phyloP scores from a whole-genome alignment of 2,797 vertebrate genomes.

The Erpetoichthys calabaricus region DNA sequence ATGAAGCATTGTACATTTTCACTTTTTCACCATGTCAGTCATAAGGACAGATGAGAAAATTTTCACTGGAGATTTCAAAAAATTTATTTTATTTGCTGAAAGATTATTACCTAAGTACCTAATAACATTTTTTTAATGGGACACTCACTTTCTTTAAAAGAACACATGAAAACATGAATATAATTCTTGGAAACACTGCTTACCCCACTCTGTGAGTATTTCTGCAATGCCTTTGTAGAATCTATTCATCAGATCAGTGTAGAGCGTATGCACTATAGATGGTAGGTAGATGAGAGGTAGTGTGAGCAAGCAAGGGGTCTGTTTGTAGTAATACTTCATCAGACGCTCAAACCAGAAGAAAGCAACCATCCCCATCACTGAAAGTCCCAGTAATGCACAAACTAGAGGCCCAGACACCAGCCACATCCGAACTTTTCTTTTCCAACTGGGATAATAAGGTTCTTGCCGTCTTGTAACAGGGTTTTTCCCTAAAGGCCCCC shows the following conservation, averaged over 20 bases:
- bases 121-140: no score
- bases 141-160: no score
- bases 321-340: conserved; percentile 31
- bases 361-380: conserved; percentile 48
- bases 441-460: conserved; percentile 53
- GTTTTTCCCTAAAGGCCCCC: conserved; percentile 45
- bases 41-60: no score
- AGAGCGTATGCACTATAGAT: conserved; percentile 52
- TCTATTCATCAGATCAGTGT: conserved; percentile 47
- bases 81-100: no score
- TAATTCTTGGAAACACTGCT: conserved; percentile 12
- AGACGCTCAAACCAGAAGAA: conserved; percentile 52
- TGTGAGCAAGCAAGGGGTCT: conserved; percentile 36
- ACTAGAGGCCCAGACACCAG: conserved; percentile 55
- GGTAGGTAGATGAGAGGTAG: conserved; percentile 41
- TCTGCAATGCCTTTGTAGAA: conserved; percentile 43
- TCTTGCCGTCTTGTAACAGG: conserved; percentile 49
- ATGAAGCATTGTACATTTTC: no score
- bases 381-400: conserved; percentile 46
- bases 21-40: no score
- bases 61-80: no score
- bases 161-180: no score
- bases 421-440: conserved; percentile 42
- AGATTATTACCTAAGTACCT: no score
- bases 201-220: conserved; percentile 54